phyloP scores from a whole-genome alignment of 2,113 vertebrate species.

The Alosa alosa region DNA sequence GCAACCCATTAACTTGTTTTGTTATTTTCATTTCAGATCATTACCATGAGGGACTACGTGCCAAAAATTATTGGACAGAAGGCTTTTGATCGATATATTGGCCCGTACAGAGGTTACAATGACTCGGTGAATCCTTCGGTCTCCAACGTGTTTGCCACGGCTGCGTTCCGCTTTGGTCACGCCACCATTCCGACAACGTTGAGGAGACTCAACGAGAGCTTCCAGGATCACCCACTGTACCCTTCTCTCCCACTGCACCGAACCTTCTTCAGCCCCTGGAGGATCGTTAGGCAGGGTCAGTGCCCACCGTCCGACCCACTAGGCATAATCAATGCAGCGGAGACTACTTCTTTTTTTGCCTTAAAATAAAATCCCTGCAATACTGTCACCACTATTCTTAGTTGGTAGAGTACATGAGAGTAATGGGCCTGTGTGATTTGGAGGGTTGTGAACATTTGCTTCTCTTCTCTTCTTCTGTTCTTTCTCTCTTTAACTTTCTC shows the following conservation, averaged over 20 bases:
- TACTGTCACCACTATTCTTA: too few relatives aligned
- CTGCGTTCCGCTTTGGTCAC: conserved; percentile 95
- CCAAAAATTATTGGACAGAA: conserved; percentile 85
- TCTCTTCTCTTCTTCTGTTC: not conserved
- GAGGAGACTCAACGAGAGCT: conserved; percentile 75
- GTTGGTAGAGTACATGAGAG: too few relatives aligned
- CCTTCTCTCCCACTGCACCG: conserved; percentile 75
- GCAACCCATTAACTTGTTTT: not conserved
- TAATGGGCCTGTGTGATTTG: too few relatives aligned
- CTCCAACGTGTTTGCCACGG: conserved; percentile 90
- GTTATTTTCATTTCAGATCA: conserved; percentile 72
- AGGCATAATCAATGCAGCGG: too few relatives aligned
- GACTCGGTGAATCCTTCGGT: conserved; percentile 76
- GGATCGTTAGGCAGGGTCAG: conserved; percentile 87
- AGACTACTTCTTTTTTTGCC: not conserved
- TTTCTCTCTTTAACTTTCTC: not conserved
- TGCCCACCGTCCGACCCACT: not conserved
- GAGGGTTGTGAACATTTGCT: not conserved
- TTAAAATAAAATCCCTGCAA: too few relatives aligned
- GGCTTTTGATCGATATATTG: conserved; percentile 77
- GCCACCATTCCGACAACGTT: conserved; percentile 77
- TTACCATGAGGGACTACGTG: conserved; percentile 89
- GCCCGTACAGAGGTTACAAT: conserved; percentile 81
- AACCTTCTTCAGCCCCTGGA: conserved; percentile 91
- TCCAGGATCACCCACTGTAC: conserved; percentile 73